Conservation (phyloP, 2,888 invertebrate species). For the Papilio elwesi region DNA sequence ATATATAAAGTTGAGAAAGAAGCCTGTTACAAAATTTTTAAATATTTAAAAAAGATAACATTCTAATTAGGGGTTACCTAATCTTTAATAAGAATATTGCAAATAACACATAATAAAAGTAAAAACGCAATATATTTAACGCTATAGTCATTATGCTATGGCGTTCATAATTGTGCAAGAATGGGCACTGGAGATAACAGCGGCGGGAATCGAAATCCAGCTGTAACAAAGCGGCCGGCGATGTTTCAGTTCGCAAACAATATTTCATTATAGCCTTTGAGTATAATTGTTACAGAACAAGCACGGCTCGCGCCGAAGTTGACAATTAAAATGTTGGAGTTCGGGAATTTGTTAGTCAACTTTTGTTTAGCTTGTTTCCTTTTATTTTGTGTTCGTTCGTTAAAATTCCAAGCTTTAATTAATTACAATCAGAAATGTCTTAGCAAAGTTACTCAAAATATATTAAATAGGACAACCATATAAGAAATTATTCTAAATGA, state of each 20-base stretch:
- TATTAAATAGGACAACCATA: background rate
- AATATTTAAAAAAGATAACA: too few species aligned
- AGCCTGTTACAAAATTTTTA: too few species aligned
- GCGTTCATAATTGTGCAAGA: slow-evolving; percentile 28
- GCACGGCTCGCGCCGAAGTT: slow-evolving; percentile 50
- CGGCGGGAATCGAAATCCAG: slow-evolving; percentile 37
- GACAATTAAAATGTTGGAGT: slow-evolving; percentile 56
- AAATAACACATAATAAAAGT: background rate
- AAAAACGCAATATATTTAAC: background rate
- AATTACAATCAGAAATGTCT: slow-evolving; percentile 23
- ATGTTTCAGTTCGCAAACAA: slow-evolving; percentile 43
- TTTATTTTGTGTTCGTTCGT: slow-evolving; percentile 38
- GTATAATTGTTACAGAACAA: slow-evolving; percentile 50
- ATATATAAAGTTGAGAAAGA: too few species aligned
- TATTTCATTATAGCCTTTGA: slow-evolving; percentile 47
- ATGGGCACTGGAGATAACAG: slow-evolving; percentile 39
- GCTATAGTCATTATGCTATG: slow-evolving; percentile 13
- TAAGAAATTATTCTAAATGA: background rate
- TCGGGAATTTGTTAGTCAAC: slow-evolving; percentile 38
- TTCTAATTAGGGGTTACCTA: too few species aligned
- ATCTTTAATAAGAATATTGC: too few species aligned
- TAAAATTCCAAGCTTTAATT: slow-evolving; percentile 37
- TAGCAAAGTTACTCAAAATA: background rate
- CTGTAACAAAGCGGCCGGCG: slow-evolving; percentile 37
- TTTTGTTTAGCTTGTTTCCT: slow-evolving; percentile 40